Conservation (phyloP, 2,113 vertebrate genomes). For the Leptosomus discolor region DNA sequence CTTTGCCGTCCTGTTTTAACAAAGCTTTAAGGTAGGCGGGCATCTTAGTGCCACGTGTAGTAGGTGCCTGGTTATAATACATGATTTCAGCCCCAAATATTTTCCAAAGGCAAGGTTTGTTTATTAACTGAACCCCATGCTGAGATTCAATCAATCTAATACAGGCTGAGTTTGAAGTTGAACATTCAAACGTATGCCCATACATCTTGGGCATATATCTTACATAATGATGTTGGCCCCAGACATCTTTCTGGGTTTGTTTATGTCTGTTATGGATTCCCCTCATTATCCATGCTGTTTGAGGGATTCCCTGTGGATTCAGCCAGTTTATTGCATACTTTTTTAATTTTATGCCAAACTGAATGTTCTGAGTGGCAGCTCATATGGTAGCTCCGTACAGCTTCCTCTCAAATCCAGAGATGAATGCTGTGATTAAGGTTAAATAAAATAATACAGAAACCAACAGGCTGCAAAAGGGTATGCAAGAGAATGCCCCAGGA, state of each 20-base stretch:
- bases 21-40: constrained; percentile 45
- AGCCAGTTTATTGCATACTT: constrained; percentile 81
- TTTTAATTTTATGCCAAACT: constrained; percentile 80
- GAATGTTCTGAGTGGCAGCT: constrained; percentile 60
- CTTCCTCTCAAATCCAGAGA: constrained; percentile 57
- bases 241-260: constrained; percentile 85
- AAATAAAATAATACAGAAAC: constrained; percentile 63
- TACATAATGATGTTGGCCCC: constrained; percentile 84
- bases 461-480: constrained; percentile 3
- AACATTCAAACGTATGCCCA: constrained; percentile 77
- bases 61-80: constrained; percentile 62
- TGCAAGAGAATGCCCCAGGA: background rate
- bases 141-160: constrained; percentile 80
- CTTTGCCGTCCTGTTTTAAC: constrained; percentile 41
- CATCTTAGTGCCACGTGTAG: constrained; percentile 46
- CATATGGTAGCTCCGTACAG: constrained; percentile 27
- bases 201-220: constrained; percentile 79
- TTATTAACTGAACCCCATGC: constrained; percentile 80
- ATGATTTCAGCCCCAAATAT: constrained; percentile 68
- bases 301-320: constrained; percentile 83
- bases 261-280: constrained; percentile 91
- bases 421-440: constrained; percentile 66
- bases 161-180: constrained; percentile 75
- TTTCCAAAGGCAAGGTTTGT: constrained; percentile 75
- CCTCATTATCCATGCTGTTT: constrained; percentile 89